A percentile compares a stretch with the other conserved stretches of the same genome.
Conservation (phyloP, 2,113 vertebrate species). For the Siphamia tubifer region DNA sequence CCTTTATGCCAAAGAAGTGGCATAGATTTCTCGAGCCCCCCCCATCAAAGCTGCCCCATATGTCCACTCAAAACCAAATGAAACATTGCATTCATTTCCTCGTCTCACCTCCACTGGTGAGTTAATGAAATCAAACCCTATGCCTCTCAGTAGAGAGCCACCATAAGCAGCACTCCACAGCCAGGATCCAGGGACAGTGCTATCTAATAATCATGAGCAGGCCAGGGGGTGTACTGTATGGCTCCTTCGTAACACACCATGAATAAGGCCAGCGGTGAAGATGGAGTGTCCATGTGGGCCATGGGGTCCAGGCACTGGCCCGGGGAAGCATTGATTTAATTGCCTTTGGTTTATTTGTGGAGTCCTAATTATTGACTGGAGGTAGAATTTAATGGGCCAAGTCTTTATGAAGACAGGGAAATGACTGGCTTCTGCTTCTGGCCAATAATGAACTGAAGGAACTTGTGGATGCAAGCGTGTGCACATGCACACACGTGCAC, state of each 20-base stretch:
- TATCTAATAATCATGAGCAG: conserved; percentile 73
- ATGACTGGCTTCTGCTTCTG: conserved; percentile 88
- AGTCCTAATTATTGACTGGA: conserved; percentile 99
- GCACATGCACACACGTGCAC: conserved; percentile 52
- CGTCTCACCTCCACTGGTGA: conserved; percentile 53
- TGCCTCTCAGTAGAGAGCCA: conserved; percentile 70
- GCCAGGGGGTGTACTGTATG: conserved; percentile 66
- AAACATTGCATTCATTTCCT: conserved; percentile 73
- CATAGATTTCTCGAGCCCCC: conserved; percentile 37
- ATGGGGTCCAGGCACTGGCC: conserved; percentile 84
- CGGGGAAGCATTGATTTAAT: conserved; percentile 96
- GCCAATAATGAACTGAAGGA: conserved; percentile 87
- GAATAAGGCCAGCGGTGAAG: conserved; percentile 86
- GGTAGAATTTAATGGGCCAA: conserved; percentile 95
- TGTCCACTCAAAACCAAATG: conserved; percentile 69
- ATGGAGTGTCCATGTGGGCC: conserved; percentile 92
- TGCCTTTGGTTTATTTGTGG: conserved; percentile 98
- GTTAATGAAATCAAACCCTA: conserved; percentile 74
- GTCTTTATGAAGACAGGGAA: conserved; percentile 96
- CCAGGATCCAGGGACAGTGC: conserved; percentile 59
- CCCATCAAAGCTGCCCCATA: conserved; percentile 37
- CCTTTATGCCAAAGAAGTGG: conserved; percentile 33
- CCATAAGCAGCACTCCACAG: conserved; percentile 57
- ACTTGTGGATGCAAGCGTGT: conserved; percentile 43
- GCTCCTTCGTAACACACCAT: conserved; percentile 72